A percentile compares a stretch with the other conserved stretches of the same genome.
Conservation (phyloP, 2,888 invertebrate genomes). For the Cistogaster globosa region DNA sequence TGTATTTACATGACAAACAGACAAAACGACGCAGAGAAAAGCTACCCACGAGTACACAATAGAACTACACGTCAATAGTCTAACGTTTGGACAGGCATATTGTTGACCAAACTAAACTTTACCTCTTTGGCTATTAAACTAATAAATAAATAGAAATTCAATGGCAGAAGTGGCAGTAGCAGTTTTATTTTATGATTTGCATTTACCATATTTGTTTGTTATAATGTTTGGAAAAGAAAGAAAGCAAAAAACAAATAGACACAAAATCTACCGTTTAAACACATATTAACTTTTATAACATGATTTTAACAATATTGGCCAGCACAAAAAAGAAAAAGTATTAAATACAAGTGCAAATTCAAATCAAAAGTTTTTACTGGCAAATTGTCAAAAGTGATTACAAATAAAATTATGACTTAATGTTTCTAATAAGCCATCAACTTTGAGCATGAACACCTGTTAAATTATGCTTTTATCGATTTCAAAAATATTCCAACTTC, state of each 20-base stretch:
- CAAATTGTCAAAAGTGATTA: conserved; percentile 5
- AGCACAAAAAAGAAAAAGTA: conserved; percentile 33
- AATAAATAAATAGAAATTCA: conserved; percentile 45
- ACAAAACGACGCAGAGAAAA: neutral
- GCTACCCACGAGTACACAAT: neutral
- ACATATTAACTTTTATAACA: conserved; percentile 58
- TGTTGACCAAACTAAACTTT: conserved; percentile 47
- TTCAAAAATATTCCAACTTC: no score
- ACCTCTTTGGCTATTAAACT: conserved; percentile 51
- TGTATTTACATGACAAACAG: conserved; percentile 35
- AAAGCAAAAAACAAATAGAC: conserved; percentile 5
- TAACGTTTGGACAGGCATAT: neutral
- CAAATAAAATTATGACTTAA: conserved; percentile 1
- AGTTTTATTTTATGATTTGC: conserved; percentile 59
- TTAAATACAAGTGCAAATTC: conserved; percentile 45
- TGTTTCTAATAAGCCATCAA: no score
- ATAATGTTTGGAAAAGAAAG: conserved; percentile 18
- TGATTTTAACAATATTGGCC: conserved; percentile 65
- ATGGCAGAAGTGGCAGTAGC: conserved; percentile 34
- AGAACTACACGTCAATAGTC: conserved; percentile 6
- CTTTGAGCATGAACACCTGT: no score
- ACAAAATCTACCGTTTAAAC: conserved; percentile 56
- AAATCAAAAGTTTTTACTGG: conserved; percentile 27
- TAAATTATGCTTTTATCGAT: no score
- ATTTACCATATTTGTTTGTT: conserved; percentile 38